Percentiles rank a stretch among this genome's conserved stretches.
phyloP scores from a whole-genome alignment of 2,888 invertebrate species.

The Acrobasis suavella region DNA sequence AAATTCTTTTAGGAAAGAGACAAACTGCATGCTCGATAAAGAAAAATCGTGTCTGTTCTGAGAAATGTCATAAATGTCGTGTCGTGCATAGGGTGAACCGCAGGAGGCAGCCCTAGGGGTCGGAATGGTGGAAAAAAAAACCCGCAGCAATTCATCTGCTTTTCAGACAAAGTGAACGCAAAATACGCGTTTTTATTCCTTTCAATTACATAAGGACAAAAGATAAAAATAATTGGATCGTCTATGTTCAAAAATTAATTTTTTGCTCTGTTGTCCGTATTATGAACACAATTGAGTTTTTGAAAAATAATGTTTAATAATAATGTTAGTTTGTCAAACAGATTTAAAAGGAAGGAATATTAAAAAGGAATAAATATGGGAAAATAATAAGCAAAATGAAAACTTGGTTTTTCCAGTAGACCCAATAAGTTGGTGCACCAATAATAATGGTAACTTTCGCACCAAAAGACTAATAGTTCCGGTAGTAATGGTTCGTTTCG shows the following conservation, averaged over 20 bases:
- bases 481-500: too few relatives aligned
- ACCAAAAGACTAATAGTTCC: too few relatives aligned
- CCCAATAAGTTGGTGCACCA: too few relatives aligned
- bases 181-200: not conserved
- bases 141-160: not conserved
- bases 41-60: not conserved
- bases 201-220: not conserved
- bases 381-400: too few relatives aligned
- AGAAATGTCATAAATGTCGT: not conserved
- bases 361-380: too few relatives aligned
- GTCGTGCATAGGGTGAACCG: constrained; percentile 6
- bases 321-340: too few relatives aligned
- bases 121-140: not conserved
- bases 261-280: not conserved
- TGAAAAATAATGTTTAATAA: too few relatives aligned
- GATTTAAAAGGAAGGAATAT: too few relatives aligned
- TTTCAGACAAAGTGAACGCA: not conserved
- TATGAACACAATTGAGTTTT: not conserved
- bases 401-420: too few relatives aligned
- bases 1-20: not conserved
- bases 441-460: too few relatives aligned
- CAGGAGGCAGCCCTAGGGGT: not conserved
- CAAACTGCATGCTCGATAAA: not conserved
- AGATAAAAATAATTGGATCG: not conserved
- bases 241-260: not conserved